phyloP scores from a whole-genome alignment of 2,797 vertebrate genomes.

The Pitangus sulphuratus region DNA sequence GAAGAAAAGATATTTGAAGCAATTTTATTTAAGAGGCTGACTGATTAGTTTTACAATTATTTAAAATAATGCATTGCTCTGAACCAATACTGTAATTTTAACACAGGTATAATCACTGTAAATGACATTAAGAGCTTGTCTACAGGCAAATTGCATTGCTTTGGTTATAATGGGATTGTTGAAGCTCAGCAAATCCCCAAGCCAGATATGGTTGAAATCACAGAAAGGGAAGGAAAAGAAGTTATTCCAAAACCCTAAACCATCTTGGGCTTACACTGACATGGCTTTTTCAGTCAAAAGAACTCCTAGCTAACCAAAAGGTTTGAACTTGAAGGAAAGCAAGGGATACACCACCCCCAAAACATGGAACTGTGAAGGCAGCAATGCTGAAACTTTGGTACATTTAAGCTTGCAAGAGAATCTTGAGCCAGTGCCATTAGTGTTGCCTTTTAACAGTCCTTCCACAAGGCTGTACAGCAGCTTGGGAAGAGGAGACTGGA shows the following conservation, averaged over 20 bases:
- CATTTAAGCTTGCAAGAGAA: not conserved
- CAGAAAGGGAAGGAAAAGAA: not conserved
- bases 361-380: not conserved
- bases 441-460: fast-evolving
- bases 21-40: not conserved
- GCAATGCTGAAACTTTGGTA: not conserved
- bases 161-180: slow-evolving; percentile 24
- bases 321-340: not conserved
- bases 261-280: not conserved
- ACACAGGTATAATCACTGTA: slow-evolving; percentile 24
- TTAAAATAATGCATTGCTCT: not conserved
- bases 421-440: not conserved
- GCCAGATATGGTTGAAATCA: not conserved
- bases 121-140: slow-evolving; percentile 56
- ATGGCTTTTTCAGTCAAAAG: not conserved
- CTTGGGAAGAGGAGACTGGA: not conserved
- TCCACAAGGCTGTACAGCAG: not conserved
- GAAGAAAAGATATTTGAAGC: not conserved
- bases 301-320: not conserved
- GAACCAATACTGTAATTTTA: not conserved
- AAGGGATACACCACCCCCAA: not conserved
- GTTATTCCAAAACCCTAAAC: not conserved
- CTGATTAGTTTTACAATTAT: not conserved
- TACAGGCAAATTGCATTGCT: slow-evolving; percentile 44
- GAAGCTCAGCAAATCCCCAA: not conserved